These are phyloP conservation scores for Amaurobius ferox DNA, from an alignment of 2,888 invertebrate species.

Conservation along the genomic window DNA sequence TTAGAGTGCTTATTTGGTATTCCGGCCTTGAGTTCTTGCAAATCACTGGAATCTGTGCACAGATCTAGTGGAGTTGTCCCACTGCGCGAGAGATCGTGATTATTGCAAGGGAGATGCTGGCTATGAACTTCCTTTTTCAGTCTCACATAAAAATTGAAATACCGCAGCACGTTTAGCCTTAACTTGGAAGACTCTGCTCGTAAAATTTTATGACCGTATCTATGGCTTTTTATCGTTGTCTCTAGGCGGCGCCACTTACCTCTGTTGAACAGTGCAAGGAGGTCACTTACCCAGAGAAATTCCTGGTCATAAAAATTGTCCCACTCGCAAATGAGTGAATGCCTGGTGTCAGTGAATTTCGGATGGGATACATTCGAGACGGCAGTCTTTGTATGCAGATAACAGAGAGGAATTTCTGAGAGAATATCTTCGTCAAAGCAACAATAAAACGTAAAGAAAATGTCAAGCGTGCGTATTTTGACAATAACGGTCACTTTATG, in stretches of 20 bases:
- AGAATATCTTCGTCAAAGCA: neutral
- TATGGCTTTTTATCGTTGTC: slow-evolving; percentile 45
- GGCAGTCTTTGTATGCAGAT: neutral
- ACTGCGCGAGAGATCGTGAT: neutral
- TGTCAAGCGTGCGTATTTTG: neutral
- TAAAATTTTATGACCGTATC: slow-evolving; percentile 64
- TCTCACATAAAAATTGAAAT: slow-evolving; percentile 51
- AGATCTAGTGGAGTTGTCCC: neutral
- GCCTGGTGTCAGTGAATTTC: neutral
- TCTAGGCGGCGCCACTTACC: slow-evolving; percentile 35
- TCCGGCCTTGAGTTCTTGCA: no score
- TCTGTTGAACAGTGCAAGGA: slow-evolving; percentile 42
- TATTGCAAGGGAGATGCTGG: slow-evolving; percentile 20
- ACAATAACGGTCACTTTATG: neutral
- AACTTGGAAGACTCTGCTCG: slow-evolving; percentile 25
- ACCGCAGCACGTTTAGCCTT: slow-evolving; percentile 27
- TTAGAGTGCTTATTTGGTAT: no score
- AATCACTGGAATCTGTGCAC: no score
- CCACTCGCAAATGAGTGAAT: neutral
- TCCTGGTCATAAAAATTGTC: slow-evolving; percentile 41
- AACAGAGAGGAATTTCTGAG: neutral
- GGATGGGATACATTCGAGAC: neutral
- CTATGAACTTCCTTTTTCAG: slow-evolving; percentile 30
- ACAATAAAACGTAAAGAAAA: neutral
- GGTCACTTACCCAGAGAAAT: slow-evolving; percentile 59